Evolutionary conservation across 2,113 vertebrate genomes (phyloP).

Genomic region (Crotalus horridus): DNA sequence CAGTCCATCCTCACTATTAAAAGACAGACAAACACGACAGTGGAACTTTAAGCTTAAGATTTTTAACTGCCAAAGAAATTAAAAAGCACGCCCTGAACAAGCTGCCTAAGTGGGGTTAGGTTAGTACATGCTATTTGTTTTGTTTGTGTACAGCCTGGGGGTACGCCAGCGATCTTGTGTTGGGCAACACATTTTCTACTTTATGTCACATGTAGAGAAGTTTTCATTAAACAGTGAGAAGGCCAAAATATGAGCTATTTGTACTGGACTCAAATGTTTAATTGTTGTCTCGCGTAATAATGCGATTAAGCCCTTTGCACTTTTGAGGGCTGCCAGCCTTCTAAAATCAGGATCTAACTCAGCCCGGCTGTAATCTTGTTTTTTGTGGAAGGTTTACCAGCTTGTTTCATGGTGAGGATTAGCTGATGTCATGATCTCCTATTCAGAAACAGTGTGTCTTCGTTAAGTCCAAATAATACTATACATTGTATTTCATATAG

Average conservation of each 20-base stretch:
- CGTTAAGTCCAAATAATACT: neutral
- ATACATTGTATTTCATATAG: neutral
- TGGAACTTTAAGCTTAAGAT: neutral
- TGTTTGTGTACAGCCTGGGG: conserved; percentile 4
- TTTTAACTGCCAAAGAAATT: neutral
- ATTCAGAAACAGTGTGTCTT: neutral
- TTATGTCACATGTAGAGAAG: neutral
- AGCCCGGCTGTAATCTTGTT: neutral
- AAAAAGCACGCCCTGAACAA: accelerated
- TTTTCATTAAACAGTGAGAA: conserved; percentile 6
- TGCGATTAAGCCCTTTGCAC: neutral
- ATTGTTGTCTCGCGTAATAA: conserved; percentile 20
- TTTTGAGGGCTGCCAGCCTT: neutral
- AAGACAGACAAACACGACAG: neutral
- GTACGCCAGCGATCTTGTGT: neutral
- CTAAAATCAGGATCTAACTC: neutral
- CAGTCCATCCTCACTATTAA: neutral
- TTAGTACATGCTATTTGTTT: neutral
- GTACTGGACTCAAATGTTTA: conserved; percentile 10
- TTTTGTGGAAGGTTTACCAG: neutral
- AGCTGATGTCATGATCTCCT: neutral
- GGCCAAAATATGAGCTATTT: conserved; percentile 18
- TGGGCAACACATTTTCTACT: neutral
- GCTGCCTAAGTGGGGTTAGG: neutral
- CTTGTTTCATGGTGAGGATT: neutral